Evolutionary conservation across 2,888 invertebrate genomes (phyloP).

Genomic region (Aporophyla nigra): DNA sequence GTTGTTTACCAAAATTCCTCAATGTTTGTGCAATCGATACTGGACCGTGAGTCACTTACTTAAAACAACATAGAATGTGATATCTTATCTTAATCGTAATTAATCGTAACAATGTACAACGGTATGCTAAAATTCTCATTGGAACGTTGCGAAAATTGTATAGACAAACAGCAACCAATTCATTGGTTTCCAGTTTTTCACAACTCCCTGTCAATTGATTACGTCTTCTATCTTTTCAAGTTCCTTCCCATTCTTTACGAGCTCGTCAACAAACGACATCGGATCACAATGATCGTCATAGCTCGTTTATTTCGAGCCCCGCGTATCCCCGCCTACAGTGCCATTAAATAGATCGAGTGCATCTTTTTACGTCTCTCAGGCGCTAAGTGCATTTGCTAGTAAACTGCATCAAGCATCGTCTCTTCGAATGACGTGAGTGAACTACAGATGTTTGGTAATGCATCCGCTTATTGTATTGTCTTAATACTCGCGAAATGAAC

Average conservation of each 20-base stretch:
- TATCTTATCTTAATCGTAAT: constrained; percentile 26
- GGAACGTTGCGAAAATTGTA: background rate
- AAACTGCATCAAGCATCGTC: constrained; percentile 78
- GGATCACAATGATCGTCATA: constrained; percentile 50
- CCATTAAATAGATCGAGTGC: constrained; percentile 86
- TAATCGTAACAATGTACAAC: constrained; percentile 13
- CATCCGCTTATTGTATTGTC: constrained; percentile 66
- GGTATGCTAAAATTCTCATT: background rate
- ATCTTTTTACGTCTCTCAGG: constrained; percentile 86
- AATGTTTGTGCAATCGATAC: constrained; percentile 23
- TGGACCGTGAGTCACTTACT: constrained; percentile 52
- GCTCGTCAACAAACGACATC: constrained; percentile 54
- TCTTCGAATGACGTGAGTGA: constrained; percentile 52
- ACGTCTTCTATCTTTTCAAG: constrained; percentile 28
- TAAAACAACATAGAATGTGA: constrained; percentile 39
- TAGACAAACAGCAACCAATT: background rate
- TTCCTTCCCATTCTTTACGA: constrained; percentile 37
- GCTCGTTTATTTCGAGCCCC: constrained; percentile 68
- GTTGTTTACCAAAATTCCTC: constrained; percentile 21
- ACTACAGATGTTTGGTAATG: constrained; percentile 63
- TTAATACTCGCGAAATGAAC: constrained; percentile 60
- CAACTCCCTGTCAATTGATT: background rate
- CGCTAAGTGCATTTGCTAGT: constrained; percentile 89
- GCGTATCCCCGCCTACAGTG: constrained; percentile 77
- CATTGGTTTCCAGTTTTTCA: constrained; percentile 5